phyloP scores from a whole-genome alignment of 53 echinoderm and acorn worm genomes.

The Paracentrotus lividus region DNA sequence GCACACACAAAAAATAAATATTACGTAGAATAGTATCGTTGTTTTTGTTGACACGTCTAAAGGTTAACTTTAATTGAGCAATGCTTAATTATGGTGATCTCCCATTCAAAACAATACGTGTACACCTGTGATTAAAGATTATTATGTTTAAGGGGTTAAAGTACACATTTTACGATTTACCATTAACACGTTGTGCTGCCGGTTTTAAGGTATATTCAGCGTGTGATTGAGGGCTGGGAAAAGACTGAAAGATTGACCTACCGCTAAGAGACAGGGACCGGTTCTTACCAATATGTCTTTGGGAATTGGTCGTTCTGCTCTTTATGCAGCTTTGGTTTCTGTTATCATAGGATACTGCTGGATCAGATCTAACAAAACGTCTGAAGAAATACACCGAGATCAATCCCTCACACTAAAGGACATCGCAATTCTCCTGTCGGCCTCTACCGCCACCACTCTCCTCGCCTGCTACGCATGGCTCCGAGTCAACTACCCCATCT shows the following conservation, averaged over 20 bases:
- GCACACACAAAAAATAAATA: not conserved
- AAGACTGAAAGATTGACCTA: no score
- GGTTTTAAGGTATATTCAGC: not conserved
- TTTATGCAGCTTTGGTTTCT: not conserved
- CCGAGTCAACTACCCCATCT: conserved; percentile 59
- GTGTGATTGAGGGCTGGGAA: not conserved
- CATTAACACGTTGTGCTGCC: not conserved
- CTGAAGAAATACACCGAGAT: not conserved
- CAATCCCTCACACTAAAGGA: not conserved
- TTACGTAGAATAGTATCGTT: not conserved
- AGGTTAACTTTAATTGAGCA: not conserved
- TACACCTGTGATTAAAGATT: not conserved
- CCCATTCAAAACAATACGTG: not conserved
- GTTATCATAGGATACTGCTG: conserved; percentile 8
- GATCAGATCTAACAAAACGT: not conserved
- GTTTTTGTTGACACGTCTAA: not conserved
- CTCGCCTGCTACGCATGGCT: conserved; percentile 56
- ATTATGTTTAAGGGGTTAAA: not conserved
- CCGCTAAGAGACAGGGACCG: no score
- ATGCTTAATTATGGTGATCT: not conserved
- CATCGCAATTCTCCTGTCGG: not conserved
- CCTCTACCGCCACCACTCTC: not conserved
- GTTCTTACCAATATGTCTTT: not conserved
- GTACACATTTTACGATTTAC: not conserved
- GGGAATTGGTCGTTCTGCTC: conserved; percentile 30